phyloP scores from a whole-genome alignment of 2,888 invertebrate genomes.

The Dasypogon diadema region DNA sequence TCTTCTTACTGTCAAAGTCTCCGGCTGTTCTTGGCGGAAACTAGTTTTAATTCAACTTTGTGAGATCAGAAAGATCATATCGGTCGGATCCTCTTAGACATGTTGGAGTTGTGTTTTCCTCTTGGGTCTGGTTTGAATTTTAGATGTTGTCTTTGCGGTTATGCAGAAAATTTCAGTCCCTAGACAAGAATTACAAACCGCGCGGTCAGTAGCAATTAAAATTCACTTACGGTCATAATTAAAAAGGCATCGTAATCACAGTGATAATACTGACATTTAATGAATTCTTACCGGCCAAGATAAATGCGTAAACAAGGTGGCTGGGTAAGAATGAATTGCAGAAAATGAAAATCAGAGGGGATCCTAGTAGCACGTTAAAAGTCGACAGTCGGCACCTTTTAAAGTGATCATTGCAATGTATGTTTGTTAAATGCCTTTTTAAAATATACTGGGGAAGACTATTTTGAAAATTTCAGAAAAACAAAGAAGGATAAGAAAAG shows the following conservation, averaged over 20 bases:
- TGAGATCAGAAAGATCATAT: neutral
- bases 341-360: neutral
- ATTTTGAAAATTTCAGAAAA: no score
- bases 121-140: slow-evolving; percentile 1
- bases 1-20: no score
- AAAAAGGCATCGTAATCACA: neutral
- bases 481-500: no score
- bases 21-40: neutral
- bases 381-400: neutral
- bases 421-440: no score
- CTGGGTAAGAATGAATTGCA: neutral
- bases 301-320: neutral
- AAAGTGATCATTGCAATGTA: no score
- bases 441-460: no score
- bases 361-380: neutral
- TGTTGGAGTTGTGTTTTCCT: neutral
- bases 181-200: neutral
- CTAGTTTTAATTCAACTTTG: neutral
- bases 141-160: neutral
- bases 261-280: neutral
- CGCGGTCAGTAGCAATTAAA: neutral
- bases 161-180: neutral
- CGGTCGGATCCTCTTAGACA: neutral
- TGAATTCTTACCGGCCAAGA: neutral
- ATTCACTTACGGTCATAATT: neutral